A percentile compares a stretch with the other conserved stretches of the same genome.
Conservation (phyloP, 2,888 invertebrate genomes). For the Diarsia rubi region DNA sequence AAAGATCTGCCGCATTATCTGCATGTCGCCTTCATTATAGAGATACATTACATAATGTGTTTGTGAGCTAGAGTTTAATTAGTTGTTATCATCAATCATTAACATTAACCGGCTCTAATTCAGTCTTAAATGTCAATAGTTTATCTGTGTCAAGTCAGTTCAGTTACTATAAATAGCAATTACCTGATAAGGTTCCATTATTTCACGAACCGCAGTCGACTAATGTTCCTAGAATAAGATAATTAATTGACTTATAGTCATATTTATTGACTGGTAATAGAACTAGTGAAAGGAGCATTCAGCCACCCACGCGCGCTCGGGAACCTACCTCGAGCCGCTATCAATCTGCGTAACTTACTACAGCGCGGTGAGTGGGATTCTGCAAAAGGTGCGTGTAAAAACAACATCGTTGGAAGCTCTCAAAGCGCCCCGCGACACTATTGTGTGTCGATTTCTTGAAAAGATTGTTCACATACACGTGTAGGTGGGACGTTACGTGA, state of each 20-base stretch:
- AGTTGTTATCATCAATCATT: background rate
- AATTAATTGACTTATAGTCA: slow-evolving; percentile 44
- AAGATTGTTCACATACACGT: slow-evolving; percentile 71
- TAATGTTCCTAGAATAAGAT: slow-evolving; percentile 53
- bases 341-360: slow-evolving; percentile 29
- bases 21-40: slow-evolving; percentile 3
- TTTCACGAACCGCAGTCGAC: slow-evolving; percentile 15
- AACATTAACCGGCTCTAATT: slow-evolving; percentile 7
- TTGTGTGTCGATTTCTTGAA: slow-evolving; percentile 64
- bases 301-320: slow-evolving; percentile 43
- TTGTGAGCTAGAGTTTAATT: slow-evolving; percentile 1
- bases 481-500: slow-evolving; percentile 66
- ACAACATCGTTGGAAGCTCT: slow-evolving; percentile 48
- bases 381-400: slow-evolving; percentile 40
- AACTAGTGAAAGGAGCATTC: slow-evolving; percentile 61
- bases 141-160: slow-evolving; percentile 26
- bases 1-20: slow-evolving; percentile 38
- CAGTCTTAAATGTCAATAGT: slow-evolving; percentile 23
- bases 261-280: slow-evolving; percentile 51
- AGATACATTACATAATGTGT: background rate
- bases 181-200: slow-evolving; percentile 39
- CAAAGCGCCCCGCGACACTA: slow-evolving; percentile 37
- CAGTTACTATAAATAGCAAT: slow-evolving; percentile 35
- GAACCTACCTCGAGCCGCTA: slow-evolving; percentile 17
- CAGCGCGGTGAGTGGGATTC: slow-evolving; percentile 26